Percentiles rank a stretch among this genome's conserved stretches.
Evolutionary conservation across 2,888 invertebrate species (phyloP).

Genomic region (Lagria hirta): DNA sequence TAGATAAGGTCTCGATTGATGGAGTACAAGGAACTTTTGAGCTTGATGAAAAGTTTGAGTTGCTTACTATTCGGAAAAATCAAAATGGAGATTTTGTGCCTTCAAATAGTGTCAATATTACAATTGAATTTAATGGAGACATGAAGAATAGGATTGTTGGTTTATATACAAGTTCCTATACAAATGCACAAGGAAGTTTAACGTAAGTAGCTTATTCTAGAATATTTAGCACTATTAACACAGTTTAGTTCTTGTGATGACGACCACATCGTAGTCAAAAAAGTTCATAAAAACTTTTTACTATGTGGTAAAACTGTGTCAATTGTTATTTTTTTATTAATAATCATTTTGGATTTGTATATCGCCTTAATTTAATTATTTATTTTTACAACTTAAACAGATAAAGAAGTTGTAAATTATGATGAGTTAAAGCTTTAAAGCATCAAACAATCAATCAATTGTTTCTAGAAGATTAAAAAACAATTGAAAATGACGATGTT

Average conservation of each 20-base stretch:
- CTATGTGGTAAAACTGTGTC: too few species aligned
- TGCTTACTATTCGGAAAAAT: slow-evolving; percentile 38
- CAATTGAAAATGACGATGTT: too few species aligned
- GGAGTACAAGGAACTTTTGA: slow-evolving; percentile 33
- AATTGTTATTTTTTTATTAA: too few species aligned
- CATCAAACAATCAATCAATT: too few species aligned
- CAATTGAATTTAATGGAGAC: slow-evolving; percentile 65
- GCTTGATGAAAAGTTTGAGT: slow-evolving; percentile 37
- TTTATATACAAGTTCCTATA: slow-evolving; percentile 69
- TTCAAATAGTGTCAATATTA: slow-evolving; percentile 55
- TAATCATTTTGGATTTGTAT: too few species aligned
- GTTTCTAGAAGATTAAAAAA: too few species aligned
- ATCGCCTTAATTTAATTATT: too few species aligned
- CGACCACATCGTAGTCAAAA: too few species aligned
- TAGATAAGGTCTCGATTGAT: slow-evolving; percentile 52
- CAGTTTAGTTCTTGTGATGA: not conserved
- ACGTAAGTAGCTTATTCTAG: slow-evolving; percentile 51
- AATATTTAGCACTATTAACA: not conserved
- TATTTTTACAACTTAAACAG: too few species aligned
- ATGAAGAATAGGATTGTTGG: slow-evolving; percentile 70
- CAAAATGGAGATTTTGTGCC: slow-evolving; percentile 31
- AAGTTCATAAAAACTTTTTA: too few species aligned
- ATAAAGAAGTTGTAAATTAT: too few species aligned
- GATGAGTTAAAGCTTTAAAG: too few species aligned
- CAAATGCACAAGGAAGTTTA: slow-evolving; percentile 44